Conservation (phyloP, 2,797 vertebrate genomes). For the Sphaeramia orbicularis region DNA sequence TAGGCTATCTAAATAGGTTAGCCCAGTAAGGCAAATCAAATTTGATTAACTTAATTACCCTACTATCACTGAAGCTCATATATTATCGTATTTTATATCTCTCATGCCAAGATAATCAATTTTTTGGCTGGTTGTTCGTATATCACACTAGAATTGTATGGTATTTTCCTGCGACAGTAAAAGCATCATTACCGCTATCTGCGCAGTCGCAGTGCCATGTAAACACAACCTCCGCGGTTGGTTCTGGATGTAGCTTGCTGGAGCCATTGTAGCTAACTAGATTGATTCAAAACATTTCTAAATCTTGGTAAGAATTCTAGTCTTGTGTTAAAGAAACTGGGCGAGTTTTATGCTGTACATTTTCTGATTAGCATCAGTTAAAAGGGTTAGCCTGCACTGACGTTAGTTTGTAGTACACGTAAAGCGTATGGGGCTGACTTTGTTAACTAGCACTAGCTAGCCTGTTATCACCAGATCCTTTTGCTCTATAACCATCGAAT, state of each 20-base stretch:
- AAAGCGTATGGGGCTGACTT: constrained; percentile 37
- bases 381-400: constrained; percentile 10
- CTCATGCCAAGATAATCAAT: not conserved
- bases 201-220: constrained; percentile 82
- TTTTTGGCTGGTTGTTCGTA: rapidly evolving
- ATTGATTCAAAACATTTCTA: not conserved
- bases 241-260: constrained; percentile 23
- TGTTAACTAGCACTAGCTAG: constrained; percentile 23
- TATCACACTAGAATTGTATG: rapidly evolving
- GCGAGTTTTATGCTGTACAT: not conserved
- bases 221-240: constrained; percentile 74
- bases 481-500: not conserved
- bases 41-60: rapidly evolving
- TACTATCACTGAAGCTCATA: too few relatives aligned
- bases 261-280: constrained; percentile 3
- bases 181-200: constrained; percentile 4
- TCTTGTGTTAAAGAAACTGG: not conserved
- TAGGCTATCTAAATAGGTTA: not conserved
- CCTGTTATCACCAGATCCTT: constrained; percentile 8
- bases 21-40: not conserved
- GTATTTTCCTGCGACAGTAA: not conserved
- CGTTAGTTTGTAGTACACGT: constrained; percentile 40
- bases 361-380: not conserved
- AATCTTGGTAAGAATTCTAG: not conserved
- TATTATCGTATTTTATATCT: not conserved